Conservation (phyloP, 2,113 vertebrate genomes). For the Mirza zaza region DNA sequence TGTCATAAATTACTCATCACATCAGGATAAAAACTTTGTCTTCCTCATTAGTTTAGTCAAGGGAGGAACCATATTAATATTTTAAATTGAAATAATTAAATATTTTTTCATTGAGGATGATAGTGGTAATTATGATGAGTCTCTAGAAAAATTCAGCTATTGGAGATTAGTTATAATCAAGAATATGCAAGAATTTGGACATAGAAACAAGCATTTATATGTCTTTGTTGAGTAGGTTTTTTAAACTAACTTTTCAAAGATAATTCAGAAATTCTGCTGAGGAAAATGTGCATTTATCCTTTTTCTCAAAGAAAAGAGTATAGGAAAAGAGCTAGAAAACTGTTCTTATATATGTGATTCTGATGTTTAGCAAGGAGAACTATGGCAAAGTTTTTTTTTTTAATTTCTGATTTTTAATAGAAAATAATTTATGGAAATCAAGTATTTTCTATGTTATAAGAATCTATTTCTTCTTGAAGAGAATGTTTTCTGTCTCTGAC, state of each 20-base stretch:
- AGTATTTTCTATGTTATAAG: background rate
- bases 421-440: background rate
- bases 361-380: background rate
- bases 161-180: background rate
- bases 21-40: background rate
- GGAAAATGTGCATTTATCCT: background rate
- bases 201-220: background rate
- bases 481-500: background rate
- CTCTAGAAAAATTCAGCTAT: background rate
- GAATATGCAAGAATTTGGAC: background rate
- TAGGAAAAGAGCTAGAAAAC: background rate
- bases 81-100: background rate
- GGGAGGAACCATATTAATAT: background rate
- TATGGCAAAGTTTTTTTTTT: background rate
- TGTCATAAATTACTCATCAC: background rate
- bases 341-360: background rate
- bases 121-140: background rate
- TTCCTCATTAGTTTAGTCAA: background rate
- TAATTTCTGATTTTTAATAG: background rate
- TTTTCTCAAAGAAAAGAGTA: background rate
- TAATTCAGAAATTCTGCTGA: background rate
- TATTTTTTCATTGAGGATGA: background rate
- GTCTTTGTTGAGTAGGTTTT: background rate
- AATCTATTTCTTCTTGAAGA: background rate
- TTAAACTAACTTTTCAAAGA: background rate